Evolutionary conservation across 2,113 vertebrate genomes (phyloP).

Genomic region (Microcebus jonahi): DNA sequence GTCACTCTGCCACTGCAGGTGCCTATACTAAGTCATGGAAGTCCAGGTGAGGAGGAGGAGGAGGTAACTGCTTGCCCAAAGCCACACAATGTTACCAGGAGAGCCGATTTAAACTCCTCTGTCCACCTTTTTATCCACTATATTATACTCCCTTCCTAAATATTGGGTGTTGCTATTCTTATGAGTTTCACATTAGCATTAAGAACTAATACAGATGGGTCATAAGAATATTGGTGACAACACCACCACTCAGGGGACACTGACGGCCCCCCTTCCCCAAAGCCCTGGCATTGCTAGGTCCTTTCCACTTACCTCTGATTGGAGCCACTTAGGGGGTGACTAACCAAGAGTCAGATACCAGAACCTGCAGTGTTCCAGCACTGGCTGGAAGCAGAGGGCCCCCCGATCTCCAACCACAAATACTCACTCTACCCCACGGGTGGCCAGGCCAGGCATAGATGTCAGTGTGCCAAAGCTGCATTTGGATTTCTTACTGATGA

Average conservation of each 20-base stretch:
- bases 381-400: neutral
- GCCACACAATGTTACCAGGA: neutral
- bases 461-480: slow-evolving; percentile 40
- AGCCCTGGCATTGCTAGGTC: neutral
- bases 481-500: slow-evolving; percentile 75
- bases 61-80: neutral
- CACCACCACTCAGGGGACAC: neutral
- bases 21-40: neutral
- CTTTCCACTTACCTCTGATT: neutral
- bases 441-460: slow-evolving; percentile 71
- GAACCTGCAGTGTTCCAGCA: neutral
- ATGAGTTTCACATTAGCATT: neutral
- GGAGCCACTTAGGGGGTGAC: slow-evolving; percentile 25
- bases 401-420: neutral
- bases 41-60: neutral
- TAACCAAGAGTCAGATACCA: slow-evolving; percentile 12
- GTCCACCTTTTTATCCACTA: rapidly evolving
- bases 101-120: neutral
- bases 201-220: neutral
- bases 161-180: neutral
- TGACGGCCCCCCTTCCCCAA: neutral
- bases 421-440: neutral
- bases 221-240: rapidly evolving
- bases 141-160: neutral
- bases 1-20: too few species aligned